Percentiles rank a stretch among this genome's conserved stretches.
Conservation (phyloP, 2,888 invertebrate species). For the Drosophila meridiana region DNA sequence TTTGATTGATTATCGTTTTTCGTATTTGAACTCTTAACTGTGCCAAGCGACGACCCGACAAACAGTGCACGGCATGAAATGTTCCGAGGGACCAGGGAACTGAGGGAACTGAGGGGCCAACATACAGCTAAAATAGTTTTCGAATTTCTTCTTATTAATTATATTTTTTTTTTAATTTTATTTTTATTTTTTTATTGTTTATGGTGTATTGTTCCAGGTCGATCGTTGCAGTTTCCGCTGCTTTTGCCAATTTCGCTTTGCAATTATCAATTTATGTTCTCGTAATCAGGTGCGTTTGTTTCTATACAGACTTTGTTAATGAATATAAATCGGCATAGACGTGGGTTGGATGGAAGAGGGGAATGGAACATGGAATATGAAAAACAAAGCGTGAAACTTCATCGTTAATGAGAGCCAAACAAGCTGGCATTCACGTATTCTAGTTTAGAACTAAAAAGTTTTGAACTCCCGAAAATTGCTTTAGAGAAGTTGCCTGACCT, state of each 20-base stretch:
- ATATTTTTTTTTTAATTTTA: background rate
- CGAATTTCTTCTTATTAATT: background rate
- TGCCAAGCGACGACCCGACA: conserved; percentile 27
- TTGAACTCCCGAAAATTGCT: background rate
- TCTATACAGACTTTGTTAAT: background rate
- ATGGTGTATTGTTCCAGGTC: background rate
- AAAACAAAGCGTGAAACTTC: background rate
- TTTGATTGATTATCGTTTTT: conserved; percentile 50
- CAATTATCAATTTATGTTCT: conserved; percentile 1
- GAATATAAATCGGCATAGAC: background rate
- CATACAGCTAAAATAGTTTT: conserved; percentile 12
- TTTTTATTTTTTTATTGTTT: background rate
- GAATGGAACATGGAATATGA: background rate
- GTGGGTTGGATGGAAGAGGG: background rate
- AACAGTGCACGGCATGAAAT: background rate
- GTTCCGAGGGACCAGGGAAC: conserved; percentile 10
- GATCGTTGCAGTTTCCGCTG: background rate
- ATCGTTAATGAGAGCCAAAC: background rate
- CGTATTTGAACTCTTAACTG: conserved; percentile 37
- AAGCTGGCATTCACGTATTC: background rate
- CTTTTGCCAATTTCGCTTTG: conserved; percentile 1
- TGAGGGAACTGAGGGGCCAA: background rate
- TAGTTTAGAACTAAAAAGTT: background rate
- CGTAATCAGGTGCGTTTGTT: background rate
- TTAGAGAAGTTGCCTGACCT: background rate